Percentiles rank a stretch among this genome's conserved stretches.
Evolutionary conservation across 2,888 invertebrate genomes (phyloP).

Genomic region (Liopterus haemorrhoidalis): DNA sequence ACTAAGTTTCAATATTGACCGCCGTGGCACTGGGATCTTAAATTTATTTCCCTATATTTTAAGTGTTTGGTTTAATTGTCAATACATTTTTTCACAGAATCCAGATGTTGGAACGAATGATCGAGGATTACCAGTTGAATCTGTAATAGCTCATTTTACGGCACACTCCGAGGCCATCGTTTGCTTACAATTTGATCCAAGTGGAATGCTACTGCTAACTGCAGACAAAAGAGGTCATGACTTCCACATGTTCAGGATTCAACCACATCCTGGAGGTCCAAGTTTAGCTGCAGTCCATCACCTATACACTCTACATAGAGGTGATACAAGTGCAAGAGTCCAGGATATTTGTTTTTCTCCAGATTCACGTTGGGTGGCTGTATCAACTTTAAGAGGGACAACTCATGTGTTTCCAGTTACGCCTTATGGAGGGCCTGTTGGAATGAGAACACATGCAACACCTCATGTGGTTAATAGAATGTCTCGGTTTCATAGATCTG

Average conservation of each 20-base stretch:
- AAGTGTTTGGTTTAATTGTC: too few species aligned
- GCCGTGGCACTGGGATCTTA: too few species aligned
- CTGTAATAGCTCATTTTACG: constrained; percentile 79
- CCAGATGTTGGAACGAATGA: constrained; percentile 11
- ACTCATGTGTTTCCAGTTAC: constrained; percentile 97
- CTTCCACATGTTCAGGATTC: constrained; percentile 92
- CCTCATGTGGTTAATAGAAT: constrained; percentile 89
- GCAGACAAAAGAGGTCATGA: constrained; percentile 90
- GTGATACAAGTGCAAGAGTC: constrained; percentile 93
- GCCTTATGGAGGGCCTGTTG: constrained; percentile 89
- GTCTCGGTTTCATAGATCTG: constrained; percentile 92
- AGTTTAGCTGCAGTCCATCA: constrained; percentile 88
- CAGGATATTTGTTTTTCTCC: constrained; percentile 86
- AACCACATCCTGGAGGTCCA: constrained; percentile 86
- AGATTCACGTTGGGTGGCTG: constrained; percentile 94
- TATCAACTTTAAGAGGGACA: constrained; percentile 92
- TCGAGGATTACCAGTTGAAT: constrained; percentile 53
- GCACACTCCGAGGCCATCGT: constrained; percentile 86
- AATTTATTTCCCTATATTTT: too few species aligned
- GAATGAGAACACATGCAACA: constrained; percentile 90
- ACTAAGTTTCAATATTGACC: too few species aligned
- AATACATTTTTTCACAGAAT: constrained; percentile 13
- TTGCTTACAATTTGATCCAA: constrained; percentile 83
- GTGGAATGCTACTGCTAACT: constrained; percentile 82
- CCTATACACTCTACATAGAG: constrained; percentile 88